Evolutionary conservation across 2,888 invertebrate species (phyloP).

Genomic region (Drosophila phalerata): DNA sequence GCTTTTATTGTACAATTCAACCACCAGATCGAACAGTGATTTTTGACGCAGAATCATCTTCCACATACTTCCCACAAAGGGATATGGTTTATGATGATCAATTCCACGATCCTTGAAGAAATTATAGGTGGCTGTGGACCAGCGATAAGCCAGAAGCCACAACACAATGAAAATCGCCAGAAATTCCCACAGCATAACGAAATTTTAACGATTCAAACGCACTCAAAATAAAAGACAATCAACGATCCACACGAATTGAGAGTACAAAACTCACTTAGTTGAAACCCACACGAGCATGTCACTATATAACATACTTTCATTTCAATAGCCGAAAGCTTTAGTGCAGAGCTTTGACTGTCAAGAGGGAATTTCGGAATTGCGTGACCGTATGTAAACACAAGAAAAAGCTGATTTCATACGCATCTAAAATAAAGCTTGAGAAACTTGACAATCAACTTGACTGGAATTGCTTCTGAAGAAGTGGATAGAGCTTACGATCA

Average conservation of each 20-base stretch:
- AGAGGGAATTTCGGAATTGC: neutral
- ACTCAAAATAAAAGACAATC: neutral
- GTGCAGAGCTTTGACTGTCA: slow-evolving; percentile 3
- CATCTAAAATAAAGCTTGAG: slow-evolving; percentile 1
- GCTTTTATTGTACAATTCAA: slow-evolving; percentile 32
- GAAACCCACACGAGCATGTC: neutral
- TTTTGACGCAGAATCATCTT: slow-evolving; percentile 31
- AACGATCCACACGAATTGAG: slow-evolving; percentile 8
- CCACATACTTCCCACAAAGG: slow-evolving; percentile 44
- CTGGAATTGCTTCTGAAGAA: neutral
- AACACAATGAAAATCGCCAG: slow-evolving; percentile 33
- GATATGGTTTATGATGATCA: slow-evolving; percentile 41
- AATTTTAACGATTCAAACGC: neutral
- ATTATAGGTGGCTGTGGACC: slow-evolving; percentile 64
- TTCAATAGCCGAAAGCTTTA: neutral
- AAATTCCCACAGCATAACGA: slow-evolving; percentile 40
- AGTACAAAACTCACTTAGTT: slow-evolving; percentile 8
- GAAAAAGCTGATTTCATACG: slow-evolving; percentile 1
- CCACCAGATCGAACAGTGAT: slow-evolving; percentile 40
- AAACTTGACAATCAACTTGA: slow-evolving; percentile 9
- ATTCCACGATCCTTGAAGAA: slow-evolving; percentile 73
- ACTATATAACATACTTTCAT: slow-evolving; percentile 2
- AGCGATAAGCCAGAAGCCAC: slow-evolving; percentile 71
- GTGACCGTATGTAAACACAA: neutral
- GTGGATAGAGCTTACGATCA: too few relatives aligned